Percentiles rank a stretch among this genome's conserved stretches.
Conservation (phyloP, 2,797 vertebrate species). For the Argya squamiceps region DNA sequence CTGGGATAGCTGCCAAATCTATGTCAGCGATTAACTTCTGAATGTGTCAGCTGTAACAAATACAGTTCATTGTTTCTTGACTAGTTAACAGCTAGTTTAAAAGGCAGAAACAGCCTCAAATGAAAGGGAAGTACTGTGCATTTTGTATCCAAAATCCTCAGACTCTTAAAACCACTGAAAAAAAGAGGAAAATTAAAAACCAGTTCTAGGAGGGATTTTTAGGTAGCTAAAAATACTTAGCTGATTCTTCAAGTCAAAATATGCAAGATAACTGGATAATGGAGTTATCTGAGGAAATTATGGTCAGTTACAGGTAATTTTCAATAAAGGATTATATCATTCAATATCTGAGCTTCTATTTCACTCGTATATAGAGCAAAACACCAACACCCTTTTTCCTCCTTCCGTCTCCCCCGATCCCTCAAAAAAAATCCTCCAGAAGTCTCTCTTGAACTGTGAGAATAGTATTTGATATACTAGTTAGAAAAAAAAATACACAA, state of each 20-base stretch:
- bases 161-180: background rate
- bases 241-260: background rate
- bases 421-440: background rate
- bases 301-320: background rate
- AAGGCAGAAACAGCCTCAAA: conserved; percentile 7
- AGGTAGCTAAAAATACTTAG: background rate
- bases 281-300: background rate
- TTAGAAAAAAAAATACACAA: background rate
- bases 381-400: accelerated
- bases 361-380: background rate
- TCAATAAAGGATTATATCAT: background rate
- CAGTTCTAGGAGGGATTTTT: background rate
- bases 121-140: background rate
- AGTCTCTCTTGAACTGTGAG: background rate
- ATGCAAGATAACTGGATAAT: background rate
- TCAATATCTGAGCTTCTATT: background rate
- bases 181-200: background rate
- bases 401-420: accelerated
- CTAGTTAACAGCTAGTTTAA: conserved; percentile 56
- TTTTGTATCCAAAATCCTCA: background rate
- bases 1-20: conserved; percentile 68
- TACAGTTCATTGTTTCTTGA: conserved; percentile 46
- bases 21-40: conserved; percentile 73
- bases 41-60: conserved; percentile 70
- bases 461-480: background rate